Evolutionary conservation across 2,113 vertebrate genomes (phyloP).

Genomic region (Tiliqua scincoides): DNA sequence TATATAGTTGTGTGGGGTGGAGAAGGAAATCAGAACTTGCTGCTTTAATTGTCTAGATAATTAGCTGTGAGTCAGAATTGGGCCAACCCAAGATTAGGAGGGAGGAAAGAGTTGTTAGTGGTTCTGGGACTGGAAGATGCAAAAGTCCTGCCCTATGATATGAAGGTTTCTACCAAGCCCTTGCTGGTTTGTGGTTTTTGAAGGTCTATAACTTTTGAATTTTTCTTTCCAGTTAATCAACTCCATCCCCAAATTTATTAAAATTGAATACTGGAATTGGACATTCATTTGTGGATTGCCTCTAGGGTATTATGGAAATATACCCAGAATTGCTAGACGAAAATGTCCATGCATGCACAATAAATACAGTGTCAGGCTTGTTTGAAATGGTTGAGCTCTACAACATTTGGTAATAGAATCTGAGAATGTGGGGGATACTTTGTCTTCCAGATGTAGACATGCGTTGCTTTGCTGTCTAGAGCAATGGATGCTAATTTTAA

Average conservation of each 20-base stretch:
- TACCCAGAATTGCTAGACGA: neutral
- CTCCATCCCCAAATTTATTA: neutral
- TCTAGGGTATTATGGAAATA: neutral
- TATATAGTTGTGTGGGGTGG: constrained; percentile 47
- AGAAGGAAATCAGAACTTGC: neutral
- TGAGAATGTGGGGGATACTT: neutral
- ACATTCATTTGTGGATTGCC: neutral
- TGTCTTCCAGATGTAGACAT: neutral
- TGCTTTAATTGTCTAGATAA: neutral
- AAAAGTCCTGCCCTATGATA: neutral
- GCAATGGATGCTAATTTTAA: neutral
- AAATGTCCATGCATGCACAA: neutral
- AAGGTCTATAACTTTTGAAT: neutral
- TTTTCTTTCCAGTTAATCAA: neutral
- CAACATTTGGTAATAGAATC: neutral
- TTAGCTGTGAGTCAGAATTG: neutral
- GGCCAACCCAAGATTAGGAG: no score
- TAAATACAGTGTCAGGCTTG: neutral
- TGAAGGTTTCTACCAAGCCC: no score
- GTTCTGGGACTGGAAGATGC: neutral
- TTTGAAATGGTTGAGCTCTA: neutral
- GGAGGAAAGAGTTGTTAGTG: neutral
- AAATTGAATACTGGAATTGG: neutral
- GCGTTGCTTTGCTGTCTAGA: neutral
- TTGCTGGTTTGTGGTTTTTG: neutral